Conservation (phyloP, 2,888 invertebrate species). For the Drosophila nr. fundita region DNA sequence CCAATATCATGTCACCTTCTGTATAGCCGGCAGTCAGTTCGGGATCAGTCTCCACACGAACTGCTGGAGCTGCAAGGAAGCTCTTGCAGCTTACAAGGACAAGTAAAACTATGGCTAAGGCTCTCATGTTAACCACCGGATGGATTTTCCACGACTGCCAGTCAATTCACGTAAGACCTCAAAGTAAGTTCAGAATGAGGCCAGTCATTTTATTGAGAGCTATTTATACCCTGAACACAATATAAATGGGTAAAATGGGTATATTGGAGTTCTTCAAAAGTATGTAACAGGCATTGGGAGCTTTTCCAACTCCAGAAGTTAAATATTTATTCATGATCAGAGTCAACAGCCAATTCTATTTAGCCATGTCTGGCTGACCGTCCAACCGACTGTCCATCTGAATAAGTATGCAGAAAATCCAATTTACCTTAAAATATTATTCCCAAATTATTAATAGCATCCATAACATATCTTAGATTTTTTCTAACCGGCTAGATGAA, state of each 20-base stretch:
- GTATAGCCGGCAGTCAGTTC: slow-evolving; percentile 91
- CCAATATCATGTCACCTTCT: slow-evolving; percentile 90
- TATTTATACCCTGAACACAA: not conserved
- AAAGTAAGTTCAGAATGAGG: not conserved
- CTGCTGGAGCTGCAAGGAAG: slow-evolving; percentile 19
- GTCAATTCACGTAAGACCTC: not conserved
- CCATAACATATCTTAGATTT: too few species aligned
- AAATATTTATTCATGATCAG: not conserved
- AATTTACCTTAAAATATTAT: not conserved
- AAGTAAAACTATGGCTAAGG: slow-evolving; percentile 8
- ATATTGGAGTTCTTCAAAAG: not conserved
- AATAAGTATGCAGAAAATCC: not conserved
- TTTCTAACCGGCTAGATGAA: not conserved
- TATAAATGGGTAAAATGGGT: not conserved
- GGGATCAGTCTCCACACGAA: slow-evolving; percentile 86
- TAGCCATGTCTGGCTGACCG: not conserved
- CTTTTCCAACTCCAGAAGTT: not conserved
- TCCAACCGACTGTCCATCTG: not conserved
- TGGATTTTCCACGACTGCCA: slow-evolving; percentile 21
- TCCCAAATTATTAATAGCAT: not conserved
- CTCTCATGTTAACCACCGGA: slow-evolving; percentile 38
- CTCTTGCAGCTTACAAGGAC: slow-evolving; percentile 7
- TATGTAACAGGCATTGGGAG: not conserved
- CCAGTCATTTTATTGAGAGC: slow-evolving; percentile 14
- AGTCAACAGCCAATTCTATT: not conserved